A percentile compares a stretch with the other conserved stretches of the same genome.
These are phyloP conservation scores for Emydura subglobosa DNA, from an alignment of 2,113 vertebrate genomes.

Conservation along the genomic window DNA sequence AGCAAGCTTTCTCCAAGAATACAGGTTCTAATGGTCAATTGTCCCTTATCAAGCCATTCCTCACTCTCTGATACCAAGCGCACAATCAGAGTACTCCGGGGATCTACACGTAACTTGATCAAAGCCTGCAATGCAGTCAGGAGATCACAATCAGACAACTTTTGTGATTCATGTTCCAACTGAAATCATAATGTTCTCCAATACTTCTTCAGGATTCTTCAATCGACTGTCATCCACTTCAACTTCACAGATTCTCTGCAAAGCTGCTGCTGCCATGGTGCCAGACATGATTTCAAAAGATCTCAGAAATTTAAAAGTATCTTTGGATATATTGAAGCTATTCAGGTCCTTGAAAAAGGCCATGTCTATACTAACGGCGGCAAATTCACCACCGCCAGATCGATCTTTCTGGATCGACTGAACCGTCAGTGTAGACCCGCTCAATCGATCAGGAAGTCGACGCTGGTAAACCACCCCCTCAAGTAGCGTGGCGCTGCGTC, in stretches of 20 bases:
- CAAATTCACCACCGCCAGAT: too few species aligned
- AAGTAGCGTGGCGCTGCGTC: too few species aligned
- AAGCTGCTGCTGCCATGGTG: constrained; percentile 79
- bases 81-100: constrained; percentile 79
- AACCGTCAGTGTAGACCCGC: too few species aligned
- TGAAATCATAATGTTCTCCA: constrained; percentile 84
- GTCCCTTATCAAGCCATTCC: constrained; percentile 76
- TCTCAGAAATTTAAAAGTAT: constrained; percentile 82
- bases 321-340: constrained; percentile 73
- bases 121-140: constrained; percentile 84
- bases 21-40: constrained; percentile 77
- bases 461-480: too few species aligned
- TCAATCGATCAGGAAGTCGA: too few species aligned
- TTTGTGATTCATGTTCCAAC: constrained; percentile 80
- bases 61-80: constrained; percentile 84
- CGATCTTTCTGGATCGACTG: too few species aligned
- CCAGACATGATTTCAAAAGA: constrained; percentile 79
- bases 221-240: constrained; percentile 68
- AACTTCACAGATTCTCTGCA: constrained; percentile 88
- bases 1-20: constrained; percentile 83
- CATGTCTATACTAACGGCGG: too few species aligned
- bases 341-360: constrained; percentile 68
- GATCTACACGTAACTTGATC: constrained; percentile 81
- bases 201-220: constrained; percentile 68
- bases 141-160: constrained; percentile 80